These are phyloP conservation scores for Sarcophaga variegata DNA, from an alignment of 2,888 invertebrate species.

Conservation along the genomic window DNA sequence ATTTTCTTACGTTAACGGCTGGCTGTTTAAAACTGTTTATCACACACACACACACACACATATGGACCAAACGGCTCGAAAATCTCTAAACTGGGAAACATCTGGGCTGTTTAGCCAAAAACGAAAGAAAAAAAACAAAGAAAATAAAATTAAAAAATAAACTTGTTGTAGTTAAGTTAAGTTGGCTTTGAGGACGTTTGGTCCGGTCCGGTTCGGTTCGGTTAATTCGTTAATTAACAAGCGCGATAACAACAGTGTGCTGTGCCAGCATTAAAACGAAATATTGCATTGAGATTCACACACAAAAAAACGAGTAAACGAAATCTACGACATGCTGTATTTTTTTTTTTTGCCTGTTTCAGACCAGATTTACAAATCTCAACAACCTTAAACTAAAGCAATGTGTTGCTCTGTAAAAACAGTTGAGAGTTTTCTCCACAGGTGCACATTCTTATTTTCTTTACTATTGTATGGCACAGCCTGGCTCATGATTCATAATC, in stretches of 20 bases:
- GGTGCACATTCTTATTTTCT: constrained; percentile 54
- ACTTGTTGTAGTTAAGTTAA: background rate
- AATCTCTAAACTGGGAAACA: constrained; percentile 34
- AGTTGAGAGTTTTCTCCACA: constrained; percentile 69
- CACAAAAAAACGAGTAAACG: background rate
- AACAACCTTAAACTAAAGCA: constrained; percentile 33
- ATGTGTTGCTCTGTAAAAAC: constrained; percentile 35
- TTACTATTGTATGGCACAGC: constrained; percentile 11
- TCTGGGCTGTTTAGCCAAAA: constrained; percentile 43
- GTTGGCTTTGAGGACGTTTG: constrained; percentile 22
- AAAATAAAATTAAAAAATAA: background rate
- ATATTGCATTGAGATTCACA: constrained; percentile 35
- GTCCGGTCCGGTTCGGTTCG: constrained; percentile 37
- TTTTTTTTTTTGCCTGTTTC: constrained; percentile 45
- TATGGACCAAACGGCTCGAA: background rate
- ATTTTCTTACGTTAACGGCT: background rate
- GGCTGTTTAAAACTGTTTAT: background rate
- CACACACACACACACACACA: constrained; percentile 45
- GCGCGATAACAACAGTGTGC: constrained; percentile 71
- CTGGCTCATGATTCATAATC: constrained; percentile 21
- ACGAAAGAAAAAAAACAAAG: background rate
- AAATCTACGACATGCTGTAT: background rate
- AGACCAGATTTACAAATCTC: constrained; percentile 45
- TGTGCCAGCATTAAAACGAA: constrained; percentile 27
- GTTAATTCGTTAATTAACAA: constrained; percentile 74